Percentiles rank a stretch among this genome's conserved stretches.
phyloP scores from a whole-genome alignment of 2,888 invertebrate species.

The Andrena hattorfiana region DNA sequence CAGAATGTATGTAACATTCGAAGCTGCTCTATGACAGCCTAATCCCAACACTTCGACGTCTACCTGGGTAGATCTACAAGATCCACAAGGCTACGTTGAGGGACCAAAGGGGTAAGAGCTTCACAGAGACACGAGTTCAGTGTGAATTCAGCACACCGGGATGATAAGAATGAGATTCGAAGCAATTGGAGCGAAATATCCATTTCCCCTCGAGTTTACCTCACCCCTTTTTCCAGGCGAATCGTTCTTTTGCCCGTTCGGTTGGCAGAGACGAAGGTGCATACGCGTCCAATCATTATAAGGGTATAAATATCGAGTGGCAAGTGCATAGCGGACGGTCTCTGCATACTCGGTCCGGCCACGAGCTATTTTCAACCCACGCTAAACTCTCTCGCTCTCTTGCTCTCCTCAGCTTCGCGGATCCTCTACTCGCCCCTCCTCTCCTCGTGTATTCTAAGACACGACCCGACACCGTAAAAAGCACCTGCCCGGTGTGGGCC shows the following conservation, averaged over 20 bases:
- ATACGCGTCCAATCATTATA: constrained; percentile 56
- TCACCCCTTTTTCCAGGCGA: background rate
- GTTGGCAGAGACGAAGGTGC: constrained; percentile 11
- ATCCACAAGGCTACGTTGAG: no score
- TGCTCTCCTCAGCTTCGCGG: constrained; percentile 28
- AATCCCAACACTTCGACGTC: no score
- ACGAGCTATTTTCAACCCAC: constrained; percentile 78
- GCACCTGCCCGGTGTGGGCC: constrained; percentile 23
- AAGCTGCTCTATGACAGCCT: no score
- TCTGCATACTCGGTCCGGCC: constrained; percentile 77
- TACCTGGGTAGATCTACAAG: no score
- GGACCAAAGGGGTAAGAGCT: background rate
- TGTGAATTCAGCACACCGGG: background rate
- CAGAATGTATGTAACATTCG: no score
- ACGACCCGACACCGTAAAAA: constrained; percentile 67
- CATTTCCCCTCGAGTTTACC: background rate
- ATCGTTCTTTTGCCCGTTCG: background rate
- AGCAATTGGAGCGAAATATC: background rate
- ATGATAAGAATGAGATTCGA: background rate
- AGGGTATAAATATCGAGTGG: constrained; percentile 78
- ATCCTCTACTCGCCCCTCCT: constrained; percentile 35
- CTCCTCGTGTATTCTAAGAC: constrained; percentile 58
- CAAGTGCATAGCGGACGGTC: constrained; percentile 79
- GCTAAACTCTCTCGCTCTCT: constrained; percentile 66
- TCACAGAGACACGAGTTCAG: background rate